These are phyloP conservation scores for Muschampia plurimacula DNA, from an alignment of 2,888 invertebrate genomes.

Conservation along the genomic window DNA sequence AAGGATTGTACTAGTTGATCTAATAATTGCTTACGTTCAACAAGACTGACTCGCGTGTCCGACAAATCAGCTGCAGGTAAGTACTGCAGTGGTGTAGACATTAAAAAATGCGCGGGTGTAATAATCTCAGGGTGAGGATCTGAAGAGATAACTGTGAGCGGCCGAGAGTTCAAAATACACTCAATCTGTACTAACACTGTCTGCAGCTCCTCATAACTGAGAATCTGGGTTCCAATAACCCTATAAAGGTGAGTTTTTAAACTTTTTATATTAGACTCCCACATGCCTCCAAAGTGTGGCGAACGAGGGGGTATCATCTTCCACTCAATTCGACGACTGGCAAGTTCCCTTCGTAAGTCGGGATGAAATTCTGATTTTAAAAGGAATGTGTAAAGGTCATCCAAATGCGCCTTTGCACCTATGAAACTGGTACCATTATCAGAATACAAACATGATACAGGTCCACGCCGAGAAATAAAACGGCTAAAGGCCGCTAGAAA, in stretches of 20 bases:
- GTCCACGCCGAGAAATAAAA: not conserved
- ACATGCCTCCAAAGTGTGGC: not conserved
- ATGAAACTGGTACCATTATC: no score
- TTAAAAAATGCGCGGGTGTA: not conserved
- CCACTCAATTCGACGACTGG: not conserved
- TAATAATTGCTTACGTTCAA: not conserved
- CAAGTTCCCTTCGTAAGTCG: not conserved
- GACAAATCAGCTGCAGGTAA: not conserved
- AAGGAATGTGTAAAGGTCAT: not conserved
- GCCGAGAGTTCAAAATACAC: not conserved
- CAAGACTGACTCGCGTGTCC: not conserved
- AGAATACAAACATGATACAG: no score
- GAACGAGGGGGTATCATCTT: not conserved
- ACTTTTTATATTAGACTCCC: constrained; percentile 1
- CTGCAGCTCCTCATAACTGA: not conserved
- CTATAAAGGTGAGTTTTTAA: not conserved
- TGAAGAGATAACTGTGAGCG: not conserved
- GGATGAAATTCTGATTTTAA: not conserved
- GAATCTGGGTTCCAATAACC: not conserved
- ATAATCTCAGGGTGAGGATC: not conserved
- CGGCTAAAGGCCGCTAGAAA: constrained; percentile 2
- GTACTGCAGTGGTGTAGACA: not conserved
- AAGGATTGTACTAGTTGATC: not conserved
- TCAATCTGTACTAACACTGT: not conserved
- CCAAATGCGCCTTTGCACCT: not conserved